A percentile compares a stretch with the other conserved stretches of the same genome.
Conservation (phyloP, 92 coral and sea anemone species). For the Porites rus region DNA sequence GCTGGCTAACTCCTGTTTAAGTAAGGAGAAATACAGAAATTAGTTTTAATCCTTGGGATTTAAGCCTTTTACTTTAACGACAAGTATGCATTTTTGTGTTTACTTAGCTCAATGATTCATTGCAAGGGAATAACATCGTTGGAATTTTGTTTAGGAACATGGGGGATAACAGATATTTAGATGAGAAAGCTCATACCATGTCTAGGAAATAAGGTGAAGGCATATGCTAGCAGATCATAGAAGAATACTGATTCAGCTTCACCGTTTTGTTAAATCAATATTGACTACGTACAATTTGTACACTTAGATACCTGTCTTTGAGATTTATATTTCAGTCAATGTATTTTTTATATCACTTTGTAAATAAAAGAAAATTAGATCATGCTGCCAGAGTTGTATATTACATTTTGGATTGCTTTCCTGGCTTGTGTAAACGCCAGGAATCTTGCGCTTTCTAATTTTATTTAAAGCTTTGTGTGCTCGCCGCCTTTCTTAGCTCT, state of each 20-base stretch:
- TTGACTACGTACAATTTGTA: not conserved
- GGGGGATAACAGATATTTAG: conserved; percentile 9
- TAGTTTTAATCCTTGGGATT: not conserved
- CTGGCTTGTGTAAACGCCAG: no score
- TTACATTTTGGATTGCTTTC: no score
- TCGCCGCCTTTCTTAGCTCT: no score
- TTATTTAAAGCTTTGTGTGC: no score
- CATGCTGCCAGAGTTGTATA: not conserved
- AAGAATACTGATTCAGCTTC: not conserved
- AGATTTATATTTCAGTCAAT: not conserved
- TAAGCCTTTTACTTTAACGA: not conserved
- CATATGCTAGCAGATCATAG: not conserved
- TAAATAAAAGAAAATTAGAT: conserved; percentile 34
- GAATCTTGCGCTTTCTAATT: no score
- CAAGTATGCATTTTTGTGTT: not conserved
- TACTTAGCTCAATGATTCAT: not conserved
- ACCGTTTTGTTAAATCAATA: not conserved
- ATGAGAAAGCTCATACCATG: not conserved
- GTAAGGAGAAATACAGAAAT: no score
- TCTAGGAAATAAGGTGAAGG: not conserved
- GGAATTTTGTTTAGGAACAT: not conserved
- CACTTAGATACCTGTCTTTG: not conserved
- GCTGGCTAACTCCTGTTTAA: no score
- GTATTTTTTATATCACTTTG: conserved; percentile 38
- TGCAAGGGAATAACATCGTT: not conserved